Percentiles rank a stretch among this genome's conserved stretches.
These are phyloP conservation scores for Rhea pennata DNA, from an alignment of 2,113 vertebrate genomes.

Conservation along the genomic window DNA sequence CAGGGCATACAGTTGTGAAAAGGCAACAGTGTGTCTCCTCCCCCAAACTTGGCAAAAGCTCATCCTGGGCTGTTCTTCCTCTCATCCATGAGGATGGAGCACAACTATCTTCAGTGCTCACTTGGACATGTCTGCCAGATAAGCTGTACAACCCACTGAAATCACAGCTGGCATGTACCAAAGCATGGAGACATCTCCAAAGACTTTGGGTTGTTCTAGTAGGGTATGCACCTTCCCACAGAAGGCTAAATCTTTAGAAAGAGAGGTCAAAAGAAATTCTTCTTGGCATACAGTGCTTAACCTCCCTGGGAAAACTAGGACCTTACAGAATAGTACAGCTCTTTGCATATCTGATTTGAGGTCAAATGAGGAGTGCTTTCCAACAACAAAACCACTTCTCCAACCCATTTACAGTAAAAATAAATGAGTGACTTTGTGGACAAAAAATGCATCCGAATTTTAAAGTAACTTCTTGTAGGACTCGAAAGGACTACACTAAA, in stretches of 20 bases:
- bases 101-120: neutral
- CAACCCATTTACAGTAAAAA: neutral
- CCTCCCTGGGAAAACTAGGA: neutral
- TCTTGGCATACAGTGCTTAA: neutral
- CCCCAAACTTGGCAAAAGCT: neutral
- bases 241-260: neutral
- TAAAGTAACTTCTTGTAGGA: neutral
- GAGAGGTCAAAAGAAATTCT: neutral
- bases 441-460: neutral
- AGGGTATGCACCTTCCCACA: neutral
- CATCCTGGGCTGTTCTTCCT: neutral
- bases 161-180: fast-evolving
- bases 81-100: neutral
- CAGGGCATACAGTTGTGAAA: neutral
- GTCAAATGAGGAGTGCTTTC: neutral
- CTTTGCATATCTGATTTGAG: neutral
- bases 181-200: neutral
- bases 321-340: too few relatives aligned
- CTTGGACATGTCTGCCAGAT: neutral
- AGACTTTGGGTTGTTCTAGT: neutral
- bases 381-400: neutral
- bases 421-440: neutral
- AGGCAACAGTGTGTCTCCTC: neutral
- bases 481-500: neutral
- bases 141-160: fast-evolving